Evolutionary conservation across 2,888 invertebrate genomes (phyloP), one percentile per base, ranked within the genome.

Genomic region (Tanytarsus gracilentus): DNA sequence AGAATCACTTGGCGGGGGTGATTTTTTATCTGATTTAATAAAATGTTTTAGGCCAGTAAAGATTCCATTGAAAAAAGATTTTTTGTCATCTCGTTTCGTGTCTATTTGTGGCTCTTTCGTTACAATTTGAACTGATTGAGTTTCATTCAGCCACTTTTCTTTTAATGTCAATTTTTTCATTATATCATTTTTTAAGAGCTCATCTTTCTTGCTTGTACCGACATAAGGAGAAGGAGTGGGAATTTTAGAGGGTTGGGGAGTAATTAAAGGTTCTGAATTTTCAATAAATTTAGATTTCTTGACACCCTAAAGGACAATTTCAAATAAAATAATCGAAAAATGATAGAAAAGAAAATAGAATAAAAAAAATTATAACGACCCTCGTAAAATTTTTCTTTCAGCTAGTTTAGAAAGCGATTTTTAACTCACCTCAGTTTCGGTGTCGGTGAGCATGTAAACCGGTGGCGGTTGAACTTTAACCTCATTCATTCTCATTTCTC

Each of bases 391-490:
- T 11, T 33, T 29, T 60, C 39, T 48, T 63, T 51, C 64, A 63
- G 63, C 64, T 50, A 60, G 52, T 48, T 62, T 23, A 21, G 4
- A 39, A 39, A 21, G 11, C 11, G 23, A 7, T 3, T 21, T 8
- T 61, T 61, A 36, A 68, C 74, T 79, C 78, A 85, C 85, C 84
- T 85, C 85, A 66, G 85, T 85, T 73, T 85, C 84, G 14, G 75
- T 79, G 67, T 84, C 84, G 62, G 83, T 81, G 65, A 82, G 81
- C 62, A 80, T 75, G 65, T 78, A 77, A n/a, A 76, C 75, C 50
- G 82, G 79, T 51, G 82, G 79, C 56, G 83, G 81, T 68, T 81
- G 77, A 59, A 84, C 74, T 66, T 81, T 79, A 27, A 84, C 83
- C 75, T 85, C 85, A 69, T 82, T 80, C 65, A 81, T 80, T 30